These are phyloP conservation scores for Thumatha senex DNA, from an alignment of 2,888 invertebrate species.

Conservation along the genomic window DNA sequence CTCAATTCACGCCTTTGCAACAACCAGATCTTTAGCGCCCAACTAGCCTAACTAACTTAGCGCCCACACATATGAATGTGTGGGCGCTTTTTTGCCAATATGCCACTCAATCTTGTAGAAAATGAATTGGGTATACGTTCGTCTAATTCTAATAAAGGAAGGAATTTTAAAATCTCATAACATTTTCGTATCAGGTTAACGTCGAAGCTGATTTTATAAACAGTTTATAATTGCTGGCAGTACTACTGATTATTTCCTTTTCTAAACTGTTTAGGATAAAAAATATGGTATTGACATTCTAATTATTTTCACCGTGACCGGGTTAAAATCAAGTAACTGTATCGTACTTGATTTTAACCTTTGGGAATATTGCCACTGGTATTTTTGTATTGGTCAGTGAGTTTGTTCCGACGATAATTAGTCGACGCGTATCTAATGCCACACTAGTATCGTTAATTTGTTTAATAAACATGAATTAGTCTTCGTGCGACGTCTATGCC, in stretches of 20 bases:
- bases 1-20: not conserved
- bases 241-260: too few species aligned
- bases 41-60: too few species aligned
- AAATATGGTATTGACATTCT: slow-evolving; percentile 17
- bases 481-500: slow-evolving; percentile 43
- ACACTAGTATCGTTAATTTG: slow-evolving; percentile 66
- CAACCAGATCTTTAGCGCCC: too few species aligned
- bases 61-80: too few species aligned
- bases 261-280: slow-evolving; percentile 10
- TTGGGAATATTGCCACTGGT: slow-evolving; percentile 30
- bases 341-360: slow-evolving; percentile 26
- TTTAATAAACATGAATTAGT: slow-evolving; percentile 78
- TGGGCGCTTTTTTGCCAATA: slow-evolving; percentile 12
- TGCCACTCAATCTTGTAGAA: slow-evolving; percentile 13
- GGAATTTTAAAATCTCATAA: too few species aligned
- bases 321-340: slow-evolving; percentile 32
- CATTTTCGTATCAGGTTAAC: too few species aligned
- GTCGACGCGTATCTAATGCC: slow-evolving; percentile 45
- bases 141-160: too few species aligned
- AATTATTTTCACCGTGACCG: slow-evolving; percentile 22
- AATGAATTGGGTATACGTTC: slow-evolving; percentile 3
- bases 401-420: slow-evolving; percentile 40
- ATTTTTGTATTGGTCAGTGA: slow-evolving; percentile 40
- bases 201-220: too few species aligned
- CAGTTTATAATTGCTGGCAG: too few species aligned